A percentile compares a stretch with the other conserved stretches of the same genome.
These are phyloP conservation scores for Holcopasites calliopsidis DNA, from an alignment of 1,140 invertebrate genomes.

Conservation along the genomic window DNA sequence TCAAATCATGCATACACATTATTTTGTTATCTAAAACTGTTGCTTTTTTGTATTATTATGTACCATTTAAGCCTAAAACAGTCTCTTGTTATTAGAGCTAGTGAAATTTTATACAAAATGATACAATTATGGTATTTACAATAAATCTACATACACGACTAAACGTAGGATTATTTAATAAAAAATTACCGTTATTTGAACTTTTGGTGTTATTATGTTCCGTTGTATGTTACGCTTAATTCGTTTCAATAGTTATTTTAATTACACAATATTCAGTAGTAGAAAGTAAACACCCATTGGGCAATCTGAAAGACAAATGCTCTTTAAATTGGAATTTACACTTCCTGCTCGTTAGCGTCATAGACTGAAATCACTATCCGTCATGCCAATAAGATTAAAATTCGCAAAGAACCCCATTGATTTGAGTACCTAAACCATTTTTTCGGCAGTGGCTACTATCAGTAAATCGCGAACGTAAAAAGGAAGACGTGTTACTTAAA, in stretches of 20 bases:
- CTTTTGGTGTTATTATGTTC: constrained; percentile 56
- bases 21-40: constrained; percentile 44
- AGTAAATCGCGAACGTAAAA: constrained; percentile 25
- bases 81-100: constrained; percentile 64
- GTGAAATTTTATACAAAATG: constrained; percentile 64
- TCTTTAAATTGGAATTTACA: constrained; percentile 24
- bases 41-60: constrained; percentile 35
- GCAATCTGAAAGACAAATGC: constrained; percentile 41
- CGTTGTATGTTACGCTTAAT: constrained; percentile 20
- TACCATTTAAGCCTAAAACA: constrained; percentile 63
- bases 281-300: constrained; percentile 29
- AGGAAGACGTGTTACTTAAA: constrained; percentile 29
- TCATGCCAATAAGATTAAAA: constrained; percentile 46
- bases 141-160: constrained; percentile 60
- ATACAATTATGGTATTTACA: constrained; percentile 67
- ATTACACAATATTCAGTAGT: constrained; percentile 30
- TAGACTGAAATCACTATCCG: constrained; percentile 26
- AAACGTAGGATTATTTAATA: constrained; percentile 46
- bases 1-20: constrained; percentile 38
- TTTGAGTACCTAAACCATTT: not conserved
- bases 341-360: constrained; percentile 17
- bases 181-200: constrained; percentile 56
- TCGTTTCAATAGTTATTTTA: constrained; percentile 22
- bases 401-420: not conserved
- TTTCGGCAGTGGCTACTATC: constrained; percentile 33